phyloP scores from a whole-genome alignment of 2,888 invertebrate species.

The Leptopterna dolabrata region DNA sequence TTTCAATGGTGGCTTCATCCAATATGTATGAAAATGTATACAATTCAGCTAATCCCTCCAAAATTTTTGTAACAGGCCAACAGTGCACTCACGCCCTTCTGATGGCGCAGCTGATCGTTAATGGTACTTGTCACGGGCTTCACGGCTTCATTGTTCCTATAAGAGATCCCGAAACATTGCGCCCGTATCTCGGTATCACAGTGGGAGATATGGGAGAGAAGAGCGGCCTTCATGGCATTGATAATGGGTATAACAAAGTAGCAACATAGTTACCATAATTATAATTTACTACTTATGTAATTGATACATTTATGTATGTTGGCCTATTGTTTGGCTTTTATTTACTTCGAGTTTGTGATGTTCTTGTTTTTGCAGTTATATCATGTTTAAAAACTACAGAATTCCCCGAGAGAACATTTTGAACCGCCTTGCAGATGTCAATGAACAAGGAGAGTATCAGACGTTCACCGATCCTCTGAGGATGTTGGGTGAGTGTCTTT shows the following conservation, averaged over 20 bases:
- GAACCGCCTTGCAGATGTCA: constrained; percentile 88
- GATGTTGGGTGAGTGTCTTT: constrained; percentile 75
- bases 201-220: constrained; percentile 95
- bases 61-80: constrained; percentile 70
- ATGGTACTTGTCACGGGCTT: constrained; percentile 85
- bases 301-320: too few relatives aligned
- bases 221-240: constrained; percentile 89
- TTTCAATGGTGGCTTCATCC: too few relatives aligned
- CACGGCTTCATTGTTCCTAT: constrained; percentile 92
- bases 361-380: constrained; percentile 69
- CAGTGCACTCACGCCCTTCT: constrained; percentile 87
- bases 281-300: too few relatives aligned
- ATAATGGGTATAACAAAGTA: constrained; percentile 78
- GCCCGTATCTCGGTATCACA: constrained; percentile 84
- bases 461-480: constrained; percentile 86
- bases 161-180: constrained; percentile 79
- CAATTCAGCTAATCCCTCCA: too few relatives aligned
- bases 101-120: constrained; percentile 89
- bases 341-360: too few relatives aligned
- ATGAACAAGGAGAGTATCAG: constrained; percentile 83
- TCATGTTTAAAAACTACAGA: constrained; percentile 83
- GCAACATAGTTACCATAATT: too few relatives aligned
- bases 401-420: constrained; percentile 83
- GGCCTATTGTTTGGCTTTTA: too few relatives aligned
- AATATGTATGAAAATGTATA: too few relatives aligned